These are phyloP conservation scores for Silurus lanzhouensis DNA, from an alignment of 2,797 vertebrate species.

Conservation along the genomic window DNA sequence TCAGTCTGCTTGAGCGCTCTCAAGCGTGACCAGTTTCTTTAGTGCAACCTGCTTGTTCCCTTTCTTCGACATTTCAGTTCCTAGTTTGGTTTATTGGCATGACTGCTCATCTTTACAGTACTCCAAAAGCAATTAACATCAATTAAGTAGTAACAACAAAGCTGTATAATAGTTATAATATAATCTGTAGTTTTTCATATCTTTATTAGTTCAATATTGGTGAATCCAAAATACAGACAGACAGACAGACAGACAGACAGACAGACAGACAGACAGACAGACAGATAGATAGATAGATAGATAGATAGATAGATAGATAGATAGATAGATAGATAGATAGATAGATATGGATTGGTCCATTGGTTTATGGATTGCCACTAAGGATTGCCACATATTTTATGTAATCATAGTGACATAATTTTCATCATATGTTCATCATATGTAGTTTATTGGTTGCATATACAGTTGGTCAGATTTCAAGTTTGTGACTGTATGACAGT, in stretches of 20 bases:
- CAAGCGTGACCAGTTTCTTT: conserved; percentile 31
- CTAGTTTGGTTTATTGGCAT: background rate
- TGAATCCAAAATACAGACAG: background rate
- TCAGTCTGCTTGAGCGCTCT: conserved; percentile 60
- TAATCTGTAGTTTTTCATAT: background rate
- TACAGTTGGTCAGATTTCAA: background rate
- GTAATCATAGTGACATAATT: no score
- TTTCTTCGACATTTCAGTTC: conserved; percentile 26
- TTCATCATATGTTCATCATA: background rate
- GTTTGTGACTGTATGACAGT: background rate
- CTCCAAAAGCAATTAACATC: background rate
- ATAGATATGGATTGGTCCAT: no score
- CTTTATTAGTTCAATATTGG: background rate
- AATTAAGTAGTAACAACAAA: background rate
- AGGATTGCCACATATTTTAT: no score
- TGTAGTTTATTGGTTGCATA: background rate
- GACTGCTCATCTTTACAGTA: background rate
- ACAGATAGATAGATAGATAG: no score
- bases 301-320: background rate
- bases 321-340: no score
- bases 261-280: no score
- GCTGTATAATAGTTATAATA: background rate
- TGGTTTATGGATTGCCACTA: no score
- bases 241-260: no score
- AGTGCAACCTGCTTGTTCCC: conserved; percentile 24